Percentiles rank a stretch among this genome's conserved stretches.
Evolutionary conservation across 2,888 invertebrate species (phyloP).

Genomic region (Listrodromus nycthemerus): DNA sequence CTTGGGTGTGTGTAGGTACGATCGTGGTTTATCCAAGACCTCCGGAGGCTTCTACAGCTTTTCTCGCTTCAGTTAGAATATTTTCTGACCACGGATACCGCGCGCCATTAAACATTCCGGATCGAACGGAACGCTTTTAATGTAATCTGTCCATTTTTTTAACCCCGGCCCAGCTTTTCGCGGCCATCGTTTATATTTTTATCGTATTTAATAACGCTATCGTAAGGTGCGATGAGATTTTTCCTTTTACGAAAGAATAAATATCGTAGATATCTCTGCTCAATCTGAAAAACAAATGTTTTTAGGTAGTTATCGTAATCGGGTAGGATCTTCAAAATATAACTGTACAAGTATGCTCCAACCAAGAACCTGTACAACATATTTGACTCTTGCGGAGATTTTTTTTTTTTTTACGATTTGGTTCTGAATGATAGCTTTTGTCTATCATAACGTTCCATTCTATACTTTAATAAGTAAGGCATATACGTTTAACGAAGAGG

Average conservation of each 20-base stretch:
- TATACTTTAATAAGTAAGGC: background rate
- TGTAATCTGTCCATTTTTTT: background rate
- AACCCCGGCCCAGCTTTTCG: background rate
- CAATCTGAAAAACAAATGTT: background rate
- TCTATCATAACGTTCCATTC: background rate
- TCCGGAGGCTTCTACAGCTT: constrained; percentile 18
- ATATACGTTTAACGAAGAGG: background rate
- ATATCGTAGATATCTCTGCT: background rate
- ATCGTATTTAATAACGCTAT: background rate
- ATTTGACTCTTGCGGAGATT: too few species aligned
- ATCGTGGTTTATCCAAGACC: constrained; percentile 26
- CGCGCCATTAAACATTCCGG: background rate
- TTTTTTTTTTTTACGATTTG: too few species aligned
- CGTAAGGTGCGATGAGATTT: background rate
- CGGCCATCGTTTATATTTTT: background rate
- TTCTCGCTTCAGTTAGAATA: background rate
- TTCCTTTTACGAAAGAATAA: background rate
- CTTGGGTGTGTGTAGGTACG: background rate
- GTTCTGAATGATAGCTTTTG: background rate
- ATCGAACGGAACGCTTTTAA: background rate
- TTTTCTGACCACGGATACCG: background rate
- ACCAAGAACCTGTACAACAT: too few species aligned
- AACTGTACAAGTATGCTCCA: too few species aligned
- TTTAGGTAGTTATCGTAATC: background rate
- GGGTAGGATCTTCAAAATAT: too few species aligned